These are phyloP conservation scores for Nanorana parkeri DNA, from an alignment of 2,113 vertebrate genomes.

Conservation along the genomic window DNA sequence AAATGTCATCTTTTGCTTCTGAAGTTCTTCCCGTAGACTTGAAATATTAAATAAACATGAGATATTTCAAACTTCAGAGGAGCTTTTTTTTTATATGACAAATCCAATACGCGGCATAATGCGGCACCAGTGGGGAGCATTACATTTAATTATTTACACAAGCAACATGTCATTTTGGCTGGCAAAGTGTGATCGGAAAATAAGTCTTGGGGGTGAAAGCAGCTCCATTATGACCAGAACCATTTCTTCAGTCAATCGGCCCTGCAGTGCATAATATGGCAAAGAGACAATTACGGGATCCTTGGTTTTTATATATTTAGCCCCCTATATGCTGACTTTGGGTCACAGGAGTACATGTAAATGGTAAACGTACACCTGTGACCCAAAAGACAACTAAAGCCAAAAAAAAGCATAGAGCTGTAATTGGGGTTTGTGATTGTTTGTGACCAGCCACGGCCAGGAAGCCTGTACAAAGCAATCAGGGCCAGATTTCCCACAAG, in stretches of 20 bases:
- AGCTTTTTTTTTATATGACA: constrained; percentile 10
- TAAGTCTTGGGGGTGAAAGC: neutral
- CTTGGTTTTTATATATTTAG: too few relatives aligned
- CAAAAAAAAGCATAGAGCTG: too few relatives aligned
- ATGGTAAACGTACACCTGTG: too few relatives aligned
- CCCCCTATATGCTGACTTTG: too few relatives aligned
- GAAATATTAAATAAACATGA: constrained; percentile 24
- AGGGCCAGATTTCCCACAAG: too few relatives aligned
- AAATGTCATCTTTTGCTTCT: constrained; percentile 37
- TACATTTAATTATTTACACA: constrained; percentile 24
- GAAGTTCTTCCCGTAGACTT: constrained; percentile 29
- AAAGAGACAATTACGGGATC: neutral
- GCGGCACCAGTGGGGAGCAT: neutral
- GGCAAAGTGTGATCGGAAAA: constrained; percentile 9
- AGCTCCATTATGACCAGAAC: neutral
- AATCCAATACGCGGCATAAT: neutral
- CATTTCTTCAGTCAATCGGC: neutral
- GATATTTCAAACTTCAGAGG: constrained; percentile 25
- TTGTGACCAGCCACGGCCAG: too few relatives aligned
- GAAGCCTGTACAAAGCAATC: too few relatives aligned
- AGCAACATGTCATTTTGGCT: constrained; percentile 7
- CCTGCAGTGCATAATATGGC: neutral
- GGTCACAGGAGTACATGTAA: too few relatives aligned
- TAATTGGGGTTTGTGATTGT: too few relatives aligned
- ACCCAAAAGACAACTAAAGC: too few relatives aligned